These are phyloP conservation scores for Eremophila alpestris DNA, from an alignment of 2,797 vertebrate species.

Conservation along the genomic window DNA sequence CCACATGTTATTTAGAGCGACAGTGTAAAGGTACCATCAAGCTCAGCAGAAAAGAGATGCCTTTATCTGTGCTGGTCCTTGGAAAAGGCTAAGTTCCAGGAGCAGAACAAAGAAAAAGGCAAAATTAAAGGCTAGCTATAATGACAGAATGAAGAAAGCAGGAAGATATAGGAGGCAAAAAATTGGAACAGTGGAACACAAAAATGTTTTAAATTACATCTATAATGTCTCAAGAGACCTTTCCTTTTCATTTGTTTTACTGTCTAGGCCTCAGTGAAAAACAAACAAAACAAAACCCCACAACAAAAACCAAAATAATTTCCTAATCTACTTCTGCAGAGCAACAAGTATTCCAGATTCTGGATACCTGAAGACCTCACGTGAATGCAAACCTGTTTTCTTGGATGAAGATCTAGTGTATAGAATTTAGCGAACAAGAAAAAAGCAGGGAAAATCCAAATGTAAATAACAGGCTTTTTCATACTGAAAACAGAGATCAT, in stretches of 20 bases:
- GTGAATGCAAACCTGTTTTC: neutral
- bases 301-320: neutral
- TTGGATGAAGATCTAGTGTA: neutral
- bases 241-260: neutral
- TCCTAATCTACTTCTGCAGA: neutral
- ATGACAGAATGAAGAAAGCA: neutral
- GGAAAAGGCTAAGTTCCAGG: neutral
- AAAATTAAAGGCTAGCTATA: neutral
- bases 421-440: constrained; percentile 17
- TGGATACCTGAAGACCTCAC: neutral
- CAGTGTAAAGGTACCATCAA: neutral
- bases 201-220: neutral
- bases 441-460: neutral
- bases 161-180: neutral
- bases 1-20: neutral
- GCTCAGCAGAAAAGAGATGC: neutral
- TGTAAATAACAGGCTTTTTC: neutral
- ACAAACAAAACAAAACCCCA: neutral
- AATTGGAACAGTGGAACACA: neutral
- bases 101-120: neutral
- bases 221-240: neutral
- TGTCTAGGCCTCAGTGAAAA: neutral
- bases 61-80: neutral
- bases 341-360: neutral
- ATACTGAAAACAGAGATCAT: neutral